Percentiles rank a stretch among this genome's conserved stretches.
phyloP scores from a whole-genome alignment of 2,113 vertebrate species.

The Poecile atricapillus region DNA sequence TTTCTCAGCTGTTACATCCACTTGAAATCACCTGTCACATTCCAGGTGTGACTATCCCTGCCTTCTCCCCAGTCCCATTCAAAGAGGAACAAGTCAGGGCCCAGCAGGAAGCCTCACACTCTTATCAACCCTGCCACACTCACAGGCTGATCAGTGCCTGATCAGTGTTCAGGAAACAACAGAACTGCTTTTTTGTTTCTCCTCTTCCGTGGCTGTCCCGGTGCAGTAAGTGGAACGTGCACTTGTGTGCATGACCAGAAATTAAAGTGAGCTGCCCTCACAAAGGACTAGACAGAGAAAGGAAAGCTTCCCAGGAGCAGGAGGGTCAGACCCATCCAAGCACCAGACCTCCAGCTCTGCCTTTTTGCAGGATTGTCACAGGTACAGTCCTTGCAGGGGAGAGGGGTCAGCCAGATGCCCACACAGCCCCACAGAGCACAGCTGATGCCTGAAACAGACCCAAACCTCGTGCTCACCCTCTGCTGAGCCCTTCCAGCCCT shows the following conservation, averaged over 20 bases:
- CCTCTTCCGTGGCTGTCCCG: rapidly evolving
- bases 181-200: not conserved
- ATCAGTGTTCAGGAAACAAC: not conserved
- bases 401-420: not conserved
- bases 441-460: not conserved
- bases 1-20: not conserved
- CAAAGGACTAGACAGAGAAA: not conserved
- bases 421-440: not conserved
- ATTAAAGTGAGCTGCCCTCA: not conserved
- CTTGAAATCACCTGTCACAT: not conserved
- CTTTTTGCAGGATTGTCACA: not conserved
- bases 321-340: not conserved
- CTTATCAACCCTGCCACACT: not conserved
- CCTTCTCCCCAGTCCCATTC: not conserved
- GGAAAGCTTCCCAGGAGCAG: not conserved
- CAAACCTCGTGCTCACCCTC: rapidly evolving
- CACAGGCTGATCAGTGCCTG: not conserved
- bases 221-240: not conserved
- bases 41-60: rapidly evolving
- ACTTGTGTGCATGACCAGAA: not conserved
- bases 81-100: not conserved
- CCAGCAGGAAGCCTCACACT: not conserved
- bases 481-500: not conserved
- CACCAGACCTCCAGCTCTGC: not conserved
- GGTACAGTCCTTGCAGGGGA: not conserved